phyloP scores from a whole-genome alignment of 1,140 invertebrate genomes.

The Chymomyza costata region DNA sequence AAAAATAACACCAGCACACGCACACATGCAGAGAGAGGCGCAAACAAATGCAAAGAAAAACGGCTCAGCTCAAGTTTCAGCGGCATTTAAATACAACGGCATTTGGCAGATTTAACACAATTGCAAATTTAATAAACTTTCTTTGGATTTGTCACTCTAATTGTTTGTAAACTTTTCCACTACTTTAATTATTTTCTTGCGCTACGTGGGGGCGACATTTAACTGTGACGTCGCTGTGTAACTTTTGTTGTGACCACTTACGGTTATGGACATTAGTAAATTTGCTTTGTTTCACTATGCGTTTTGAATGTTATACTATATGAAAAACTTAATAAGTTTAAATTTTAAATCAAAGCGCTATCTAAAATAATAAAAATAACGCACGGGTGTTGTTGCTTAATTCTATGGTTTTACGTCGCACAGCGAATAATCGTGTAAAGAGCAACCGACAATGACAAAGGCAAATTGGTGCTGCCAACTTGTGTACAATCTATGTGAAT shows the following conservation, averaged over 20 bases:
- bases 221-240: constrained; percentile 2
- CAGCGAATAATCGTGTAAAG: no score
- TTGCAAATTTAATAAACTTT: constrained; percentile 13
- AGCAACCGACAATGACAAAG: no score
- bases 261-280: constrained; percentile 73
- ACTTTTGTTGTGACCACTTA: constrained; percentile 35
- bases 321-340: constrained; percentile 31
- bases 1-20: constrained; percentile 40
- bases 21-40: constrained; percentile 3
- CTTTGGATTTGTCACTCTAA: no score
- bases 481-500: no score
- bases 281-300: constrained; percentile 49
- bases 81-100: constrained; percentile 42
- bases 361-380: constrained; percentile 36
- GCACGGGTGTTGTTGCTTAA: constrained; percentile 59
- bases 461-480: no score
- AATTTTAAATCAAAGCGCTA: constrained; percentile 41
- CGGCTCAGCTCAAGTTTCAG: constrained; percentile 60
- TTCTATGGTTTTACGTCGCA: constrained; percentile 26
- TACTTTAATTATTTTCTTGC: constrained; percentile 19
- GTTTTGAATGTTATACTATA: constrained; percentile 40
- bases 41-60: constrained; percentile 32
- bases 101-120: no score
- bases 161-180: constrained; percentile 25
- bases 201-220: constrained; percentile 63